phyloP scores from a whole-genome alignment of 1,140 invertebrate genomes.

The Condylostylus longicornis region DNA sequence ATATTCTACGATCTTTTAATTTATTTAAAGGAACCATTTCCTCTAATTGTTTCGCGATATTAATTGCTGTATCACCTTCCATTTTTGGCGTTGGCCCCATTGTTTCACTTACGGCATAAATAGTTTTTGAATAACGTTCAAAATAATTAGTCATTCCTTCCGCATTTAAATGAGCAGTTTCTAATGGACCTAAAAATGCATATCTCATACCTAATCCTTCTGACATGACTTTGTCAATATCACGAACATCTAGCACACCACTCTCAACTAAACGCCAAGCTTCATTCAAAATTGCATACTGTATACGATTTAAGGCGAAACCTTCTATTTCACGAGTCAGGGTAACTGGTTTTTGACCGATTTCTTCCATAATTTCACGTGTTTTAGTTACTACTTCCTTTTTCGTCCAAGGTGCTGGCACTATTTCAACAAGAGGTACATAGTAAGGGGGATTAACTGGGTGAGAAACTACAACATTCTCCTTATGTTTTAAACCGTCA shows the following conservation, averaged over 20 bases:
- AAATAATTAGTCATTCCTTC: slow-evolving; percentile 53
- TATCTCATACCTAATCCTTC: slow-evolving; percentile 90
- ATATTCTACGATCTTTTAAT: slow-evolving; percentile 55
- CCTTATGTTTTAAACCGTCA: slow-evolving; percentile 59
- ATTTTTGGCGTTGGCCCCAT: slow-evolving; percentile 61
- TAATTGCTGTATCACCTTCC: slow-evolving; percentile 36
- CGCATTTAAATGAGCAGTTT: slow-evolving; percentile 90
- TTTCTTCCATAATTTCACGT: slow-evolving; percentile 64
- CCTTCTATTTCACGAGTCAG: slow-evolving; percentile 76
- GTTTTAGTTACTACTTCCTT: slow-evolving; percentile 39
- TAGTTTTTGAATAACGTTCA: slow-evolving; percentile 58
- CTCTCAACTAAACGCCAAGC: slow-evolving; percentile 76
- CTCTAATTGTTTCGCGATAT: slow-evolving; percentile 53
- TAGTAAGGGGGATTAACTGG: slow-evolving; percentile 96
- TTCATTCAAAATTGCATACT: slow-evolving; percentile 92
- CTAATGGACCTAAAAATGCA: slow-evolving; percentile 84
- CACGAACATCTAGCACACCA: slow-evolving; percentile 68
- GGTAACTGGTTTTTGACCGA: slow-evolving; percentile 80
- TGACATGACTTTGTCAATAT: slow-evolving; percentile 86
- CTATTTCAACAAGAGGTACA: slow-evolving; percentile 83
- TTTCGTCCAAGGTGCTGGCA: slow-evolving; percentile 81
- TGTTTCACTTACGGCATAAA: slow-evolving; percentile 58
- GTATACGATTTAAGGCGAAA: slow-evolving; percentile 87
- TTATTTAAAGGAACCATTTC: slow-evolving; percentile 57
- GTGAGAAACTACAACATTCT: slow-evolving; percentile 55